A percentile compares a stretch with the other conserved stretches of the same genome.
Evolutionary conservation across 2,797 vertebrate genomes (phyloP).

Genomic region (Cygnus olor): DNA sequence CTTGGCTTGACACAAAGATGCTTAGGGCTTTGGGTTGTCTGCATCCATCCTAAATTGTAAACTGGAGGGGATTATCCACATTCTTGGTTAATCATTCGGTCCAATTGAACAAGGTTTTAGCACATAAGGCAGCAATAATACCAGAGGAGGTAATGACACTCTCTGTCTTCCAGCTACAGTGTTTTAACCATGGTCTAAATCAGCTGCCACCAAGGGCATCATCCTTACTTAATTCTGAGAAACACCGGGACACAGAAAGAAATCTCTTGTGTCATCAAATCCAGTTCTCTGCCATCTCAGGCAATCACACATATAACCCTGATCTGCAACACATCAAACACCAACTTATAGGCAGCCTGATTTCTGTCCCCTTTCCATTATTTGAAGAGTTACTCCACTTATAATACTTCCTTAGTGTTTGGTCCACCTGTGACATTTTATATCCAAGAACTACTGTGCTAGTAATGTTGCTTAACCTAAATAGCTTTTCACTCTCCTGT

Average conservation of each 20-base stretch:
- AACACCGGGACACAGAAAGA: neutral
- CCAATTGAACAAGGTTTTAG: rapidly evolving
- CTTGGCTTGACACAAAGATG: neutral
- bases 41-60: neutral
- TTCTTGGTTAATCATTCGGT: neutral
- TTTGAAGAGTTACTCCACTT: neutral
- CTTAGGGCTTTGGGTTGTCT: neutral
- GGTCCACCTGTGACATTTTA: conserved; percentile 26
- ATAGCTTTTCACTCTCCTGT: neutral
- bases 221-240: neutral
- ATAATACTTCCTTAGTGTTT: neutral
- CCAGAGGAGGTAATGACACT: neutral
- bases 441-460: neutral
- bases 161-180: neutral
- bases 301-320: neutral
- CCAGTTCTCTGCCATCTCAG: neutral
- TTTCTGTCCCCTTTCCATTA: neutral
- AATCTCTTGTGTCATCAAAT: neutral
- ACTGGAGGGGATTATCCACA: neutral
- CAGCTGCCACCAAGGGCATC: neutral
- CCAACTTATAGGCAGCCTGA: neutral
- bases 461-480: conserved; percentile 31
- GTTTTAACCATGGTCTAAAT: neutral
- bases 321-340: neutral
- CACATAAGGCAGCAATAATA: neutral